Conservation (phyloP, 2,113 vertebrate genomes). For the Acrocephalus arundinaceus region DNA sequence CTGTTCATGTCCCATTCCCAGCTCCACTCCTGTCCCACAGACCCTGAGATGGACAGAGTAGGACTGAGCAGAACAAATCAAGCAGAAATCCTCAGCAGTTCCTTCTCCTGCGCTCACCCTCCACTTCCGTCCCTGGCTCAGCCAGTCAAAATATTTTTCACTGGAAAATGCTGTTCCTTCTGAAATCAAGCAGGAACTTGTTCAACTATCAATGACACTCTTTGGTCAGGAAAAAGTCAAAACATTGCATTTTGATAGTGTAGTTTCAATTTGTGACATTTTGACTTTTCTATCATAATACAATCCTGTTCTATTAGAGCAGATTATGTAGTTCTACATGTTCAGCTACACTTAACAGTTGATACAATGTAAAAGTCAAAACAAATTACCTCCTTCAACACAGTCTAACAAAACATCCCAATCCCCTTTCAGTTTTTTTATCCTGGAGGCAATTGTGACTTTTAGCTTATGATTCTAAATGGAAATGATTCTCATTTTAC, state of each 20-base stretch:
- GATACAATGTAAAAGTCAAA: constrained; percentile 33
- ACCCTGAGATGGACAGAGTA: neutral
- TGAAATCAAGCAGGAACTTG: constrained; percentile 8
- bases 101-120: neutral
- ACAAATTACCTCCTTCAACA: constrained; percentile 10
- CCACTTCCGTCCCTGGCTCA: neutral
- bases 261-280: constrained; percentile 20
- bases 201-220: neutral
- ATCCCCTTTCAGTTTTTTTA: neutral
- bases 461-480: neutral
- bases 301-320: neutral
- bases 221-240: neutral
- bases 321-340: neutral
- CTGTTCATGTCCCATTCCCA: neutral
- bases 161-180: constrained; percentile 6
- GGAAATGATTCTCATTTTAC: neutral
- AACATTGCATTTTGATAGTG: neutral
- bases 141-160: constrained; percentile 17
- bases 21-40: neutral
- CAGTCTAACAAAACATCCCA: constrained; percentile 18
- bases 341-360: neutral
- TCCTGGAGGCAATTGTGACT: neutral
- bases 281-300: constrained; percentile 47
- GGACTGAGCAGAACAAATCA: neutral
- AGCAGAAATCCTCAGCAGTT: neutral